phyloP scores from a whole-genome alignment of 1,140 invertebrate species.

The Macrocentrus cingulum region DNA sequence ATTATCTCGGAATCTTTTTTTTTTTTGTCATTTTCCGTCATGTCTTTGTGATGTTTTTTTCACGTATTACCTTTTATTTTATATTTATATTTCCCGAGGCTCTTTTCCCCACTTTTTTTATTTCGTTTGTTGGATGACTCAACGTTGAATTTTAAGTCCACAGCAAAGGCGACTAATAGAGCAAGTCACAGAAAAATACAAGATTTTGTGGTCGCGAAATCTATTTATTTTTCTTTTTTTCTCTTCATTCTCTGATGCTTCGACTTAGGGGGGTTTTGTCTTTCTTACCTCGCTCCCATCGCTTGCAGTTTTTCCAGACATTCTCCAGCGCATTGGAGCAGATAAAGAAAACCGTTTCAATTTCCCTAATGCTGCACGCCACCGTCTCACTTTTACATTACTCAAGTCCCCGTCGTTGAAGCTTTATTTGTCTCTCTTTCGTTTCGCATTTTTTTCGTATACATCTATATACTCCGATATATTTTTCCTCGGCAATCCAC shows the following conservation, averaged over 20 bases:
- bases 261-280: not conserved
- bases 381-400: slow-evolving; percentile 42
- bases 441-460: slow-evolving; percentile 1
- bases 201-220: slow-evolving; percentile 15
- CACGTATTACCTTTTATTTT: too few species aligned
- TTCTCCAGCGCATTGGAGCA: slow-evolving; percentile 28
- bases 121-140: slow-evolving; percentile 23
- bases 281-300: too few species aligned
- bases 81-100: too few species aligned
- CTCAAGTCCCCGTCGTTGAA: slow-evolving; percentile 17
- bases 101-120: slow-evolving; percentile 9
- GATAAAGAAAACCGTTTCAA: slow-evolving; percentile 57
- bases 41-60: too few species aligned
- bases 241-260: too few species aligned
- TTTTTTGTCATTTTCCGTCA: too few species aligned
- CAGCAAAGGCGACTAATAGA: slow-evolving; percentile 14
- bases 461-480: slow-evolving; percentile 1
- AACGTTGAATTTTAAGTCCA: slow-evolving; percentile 30
- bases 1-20: too few species aligned
- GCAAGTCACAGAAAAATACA: slow-evolving; percentile 7
- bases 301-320: too few species aligned
- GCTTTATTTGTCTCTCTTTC: slow-evolving; percentile 19
- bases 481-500: not conserved
- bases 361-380: slow-evolving; percentile 51
- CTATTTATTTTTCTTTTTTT: slow-evolving; percentile 2